Evolutionary conservation across 1,140 invertebrate genomes (phyloP).

Genomic region (Campoletis sonorensis): DNA sequence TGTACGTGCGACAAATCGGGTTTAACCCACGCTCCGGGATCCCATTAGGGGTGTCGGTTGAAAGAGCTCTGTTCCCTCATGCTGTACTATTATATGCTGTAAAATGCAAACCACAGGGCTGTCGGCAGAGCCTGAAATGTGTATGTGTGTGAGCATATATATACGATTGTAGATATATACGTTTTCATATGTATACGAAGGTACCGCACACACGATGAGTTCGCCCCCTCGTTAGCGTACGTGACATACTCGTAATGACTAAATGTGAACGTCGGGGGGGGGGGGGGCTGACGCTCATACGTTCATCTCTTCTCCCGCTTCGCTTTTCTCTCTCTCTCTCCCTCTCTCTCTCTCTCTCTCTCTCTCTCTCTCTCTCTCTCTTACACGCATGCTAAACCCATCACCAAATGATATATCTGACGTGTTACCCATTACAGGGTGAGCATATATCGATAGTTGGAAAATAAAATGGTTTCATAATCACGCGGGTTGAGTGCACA

Average conservation of each 20-base stretch:
- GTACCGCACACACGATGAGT: conserved; percentile 5
- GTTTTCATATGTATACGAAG: neutral
- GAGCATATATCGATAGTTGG: neutral
- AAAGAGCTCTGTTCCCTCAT: neutral
- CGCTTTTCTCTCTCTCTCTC: neutral
- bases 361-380: neutral
- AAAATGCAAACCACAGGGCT: conserved; percentile 35
- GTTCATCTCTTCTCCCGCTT: neutral
- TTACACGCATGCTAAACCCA: neutral
- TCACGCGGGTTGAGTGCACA: neutral
- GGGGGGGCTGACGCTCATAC: neutral
- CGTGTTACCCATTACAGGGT: neutral
- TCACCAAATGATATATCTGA: neutral
- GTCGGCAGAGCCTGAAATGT: neutral
- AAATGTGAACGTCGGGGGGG: neutral
- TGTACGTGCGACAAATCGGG: conserved; percentile 1
- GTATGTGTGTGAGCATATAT: no score
- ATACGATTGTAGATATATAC: neutral
- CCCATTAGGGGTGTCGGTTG: conserved; percentile 24
- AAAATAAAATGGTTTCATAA: neutral
- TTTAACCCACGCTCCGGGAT: conserved; percentile 22
- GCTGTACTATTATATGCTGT: conserved; percentile 29
- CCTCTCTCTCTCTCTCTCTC: conserved; percentile 4
- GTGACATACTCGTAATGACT: conserved; percentile 38
- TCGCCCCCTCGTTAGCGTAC: conserved; percentile 39